Percentiles rank a stretch among this genome's conserved stretches.
These are phyloP conservation scores for Myripristis murdjan DNA, from an alignment of 2,797 vertebrate species.

Conservation along the genomic window DNA sequence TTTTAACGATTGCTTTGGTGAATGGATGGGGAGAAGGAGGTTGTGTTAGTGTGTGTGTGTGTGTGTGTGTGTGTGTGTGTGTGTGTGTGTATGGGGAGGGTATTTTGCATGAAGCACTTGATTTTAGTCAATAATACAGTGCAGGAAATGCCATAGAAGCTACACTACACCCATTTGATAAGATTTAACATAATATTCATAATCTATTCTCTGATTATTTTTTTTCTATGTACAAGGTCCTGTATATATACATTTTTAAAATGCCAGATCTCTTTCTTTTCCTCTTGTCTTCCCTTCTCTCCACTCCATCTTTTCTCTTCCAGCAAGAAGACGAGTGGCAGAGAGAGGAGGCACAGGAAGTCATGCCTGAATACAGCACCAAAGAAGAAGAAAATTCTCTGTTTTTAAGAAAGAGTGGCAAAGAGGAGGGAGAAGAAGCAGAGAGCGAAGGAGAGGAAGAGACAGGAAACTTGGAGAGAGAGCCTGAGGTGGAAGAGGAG, in stretches of 20 bases:
- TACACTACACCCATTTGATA: too few species aligned
- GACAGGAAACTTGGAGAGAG: slow-evolving; percentile 30
- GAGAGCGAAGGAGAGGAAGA: slow-evolving; percentile 40
- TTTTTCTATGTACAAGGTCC: background rate
- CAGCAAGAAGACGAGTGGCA: slow-evolving; percentile 39
- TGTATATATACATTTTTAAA: too few species aligned
- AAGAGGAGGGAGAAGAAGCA: slow-evolving; percentile 4
- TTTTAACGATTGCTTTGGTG: too few species aligned
- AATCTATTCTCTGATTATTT: background rate
- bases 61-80: too few species aligned
- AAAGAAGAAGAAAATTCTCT: slow-evolving; percentile 17
- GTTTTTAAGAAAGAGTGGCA: background rate
- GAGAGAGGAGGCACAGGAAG: slow-evolving; percentile 32
- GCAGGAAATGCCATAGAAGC: too few species aligned
- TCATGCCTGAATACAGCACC: slow-evolving; percentile 3
- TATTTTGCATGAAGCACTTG: too few species aligned
- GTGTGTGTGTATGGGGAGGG: too few species aligned
- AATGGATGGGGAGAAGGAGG: too few species aligned
- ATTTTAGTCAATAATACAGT: too few species aligned
- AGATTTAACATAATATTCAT: too few species aligned
- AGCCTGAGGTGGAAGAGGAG: slow-evolving; percentile 37
- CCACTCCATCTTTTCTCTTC: slow-evolving; percentile 26
- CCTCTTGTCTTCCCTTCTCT: too few species aligned
- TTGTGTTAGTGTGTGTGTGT: too few species aligned
- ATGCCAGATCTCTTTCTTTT: background rate